A percentile compares a stretch with the other conserved stretches of the same genome.
Conservation (phyloP, 2,797 vertebrate species). For the Mormyrops attenuatus region DNA sequence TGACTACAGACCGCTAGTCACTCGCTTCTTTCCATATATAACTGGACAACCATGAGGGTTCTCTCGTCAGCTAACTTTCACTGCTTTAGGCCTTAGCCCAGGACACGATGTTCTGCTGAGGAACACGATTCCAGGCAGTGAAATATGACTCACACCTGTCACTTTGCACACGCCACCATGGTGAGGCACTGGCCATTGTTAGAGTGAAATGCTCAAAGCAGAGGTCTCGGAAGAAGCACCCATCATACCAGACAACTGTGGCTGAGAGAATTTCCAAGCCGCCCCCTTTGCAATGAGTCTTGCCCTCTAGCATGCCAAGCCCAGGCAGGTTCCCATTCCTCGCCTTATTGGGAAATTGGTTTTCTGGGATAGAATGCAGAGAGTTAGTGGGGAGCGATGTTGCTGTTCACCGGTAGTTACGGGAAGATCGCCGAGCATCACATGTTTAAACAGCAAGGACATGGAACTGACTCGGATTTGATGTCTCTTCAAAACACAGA, state of each 20-base stretch:
- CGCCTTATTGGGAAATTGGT: conserved; percentile 69
- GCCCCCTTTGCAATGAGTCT: background rate
- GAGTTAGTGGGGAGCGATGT: conserved; percentile 55
- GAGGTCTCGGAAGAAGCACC: background rate
- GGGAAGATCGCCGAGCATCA: conserved; percentile 61
- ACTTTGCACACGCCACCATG: background rate
- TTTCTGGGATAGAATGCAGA: conserved; percentile 74
- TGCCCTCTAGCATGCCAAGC: conserved; percentile 34
- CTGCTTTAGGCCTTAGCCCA: background rate
- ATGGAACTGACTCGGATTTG: conserved; percentile 52
- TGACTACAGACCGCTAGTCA: background rate
- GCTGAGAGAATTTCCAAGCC: background rate
- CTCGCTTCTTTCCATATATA: conserved; percentile 4
- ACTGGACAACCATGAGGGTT: background rate
- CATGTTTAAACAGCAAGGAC: conserved; percentile 71
- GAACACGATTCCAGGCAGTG: background rate
- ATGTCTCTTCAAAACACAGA: conserved; percentile 49
- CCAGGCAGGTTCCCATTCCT: conserved; percentile 19
- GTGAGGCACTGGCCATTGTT: background rate
- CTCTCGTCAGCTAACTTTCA: background rate
- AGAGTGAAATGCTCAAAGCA: background rate
- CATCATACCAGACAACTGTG: conserved; percentile 8
- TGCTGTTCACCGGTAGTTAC: conserved; percentile 70
- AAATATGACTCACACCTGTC: background rate
- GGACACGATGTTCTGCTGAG: conserved; percentile 1